phyloP scores from a whole-genome alignment of 2,888 invertebrate genomes.

The Gortyna flavago region DNA sequence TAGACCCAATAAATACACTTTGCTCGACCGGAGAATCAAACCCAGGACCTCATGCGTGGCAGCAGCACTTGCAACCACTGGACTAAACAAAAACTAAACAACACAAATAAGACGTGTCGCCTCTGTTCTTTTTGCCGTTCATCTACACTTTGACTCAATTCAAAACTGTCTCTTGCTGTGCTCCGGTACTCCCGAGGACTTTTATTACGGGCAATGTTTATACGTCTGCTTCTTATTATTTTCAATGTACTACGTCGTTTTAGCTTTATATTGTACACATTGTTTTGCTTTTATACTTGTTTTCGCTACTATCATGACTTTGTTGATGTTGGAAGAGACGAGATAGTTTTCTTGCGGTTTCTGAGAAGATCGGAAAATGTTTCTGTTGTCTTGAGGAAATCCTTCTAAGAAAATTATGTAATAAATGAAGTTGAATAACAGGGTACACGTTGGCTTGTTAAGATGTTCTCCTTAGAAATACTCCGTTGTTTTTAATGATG shows the following conservation, averaged over 20 bases:
- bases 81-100: neutral
- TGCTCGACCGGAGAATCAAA: neutral
- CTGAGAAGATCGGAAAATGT: conserved; percentile 16
- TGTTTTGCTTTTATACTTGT: conserved; percentile 53
- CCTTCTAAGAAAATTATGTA: neutral
- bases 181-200: conserved; percentile 46
- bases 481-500: neutral
- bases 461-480: neutral
- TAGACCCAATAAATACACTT: neutral
- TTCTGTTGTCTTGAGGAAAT: conserved; percentile 20
- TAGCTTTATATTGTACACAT: conserved; percentile 56
- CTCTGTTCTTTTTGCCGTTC: conserved; percentile 35
- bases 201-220: conserved; percentile 66
- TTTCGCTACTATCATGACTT: conserved; percentile 25
- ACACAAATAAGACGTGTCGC: conserved; percentile 26
- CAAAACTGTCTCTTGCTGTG: conserved; percentile 55
- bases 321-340: conserved; percentile 25
- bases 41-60: no score
- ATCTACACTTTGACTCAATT: conserved; percentile 61
- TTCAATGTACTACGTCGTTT: conserved; percentile 62
- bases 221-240: conserved; percentile 64
- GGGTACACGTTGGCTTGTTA: neutral
- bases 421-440: neutral
- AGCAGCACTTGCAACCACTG: neutral
- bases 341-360: conserved; percentile 32